Percentiles rank a stretch among this genome's conserved stretches.
Conservation (phyloP, 23 tunicate species). For the Clavelina lepadiformis region DNA sequence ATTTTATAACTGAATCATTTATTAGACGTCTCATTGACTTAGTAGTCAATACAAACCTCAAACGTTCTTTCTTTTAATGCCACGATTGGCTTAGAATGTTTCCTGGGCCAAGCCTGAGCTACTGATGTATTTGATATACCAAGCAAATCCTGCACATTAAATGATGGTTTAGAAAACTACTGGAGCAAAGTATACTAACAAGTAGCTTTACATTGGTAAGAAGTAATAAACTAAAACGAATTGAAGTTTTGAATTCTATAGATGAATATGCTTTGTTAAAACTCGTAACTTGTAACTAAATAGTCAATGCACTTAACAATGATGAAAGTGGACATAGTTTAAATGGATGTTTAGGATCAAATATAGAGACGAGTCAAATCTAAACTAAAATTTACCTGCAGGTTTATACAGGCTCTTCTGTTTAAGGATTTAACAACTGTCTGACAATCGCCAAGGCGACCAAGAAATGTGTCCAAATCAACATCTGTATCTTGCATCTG, state of each 20-base stretch:
- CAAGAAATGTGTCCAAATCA: slow-evolving; percentile 61
- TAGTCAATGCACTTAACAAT: no score
- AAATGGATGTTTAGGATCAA: background rate
- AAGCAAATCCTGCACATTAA: slow-evolving; percentile 11
- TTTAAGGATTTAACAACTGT: slow-evolving; percentile 56
- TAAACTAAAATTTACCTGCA: slow-evolving; percentile 20
- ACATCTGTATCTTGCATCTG: slow-evolving; percentile 39
- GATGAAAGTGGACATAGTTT: slow-evolving; percentile 1
- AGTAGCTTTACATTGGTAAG: no score
- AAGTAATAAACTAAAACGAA: no score
- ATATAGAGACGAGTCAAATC: background rate
- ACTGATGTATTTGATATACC: background rate
- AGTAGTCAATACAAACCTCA: slow-evolving; percentile 56
- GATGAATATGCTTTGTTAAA: no score
- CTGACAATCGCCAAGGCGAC: slow-evolving; percentile 65
- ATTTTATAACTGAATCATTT: no score
- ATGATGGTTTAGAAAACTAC: no score
- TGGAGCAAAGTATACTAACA: no score
- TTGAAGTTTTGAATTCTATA: no score
- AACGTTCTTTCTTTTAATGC: slow-evolving; percentile 32
- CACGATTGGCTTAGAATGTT: slow-evolving; percentile 7
- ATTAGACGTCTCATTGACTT: no score
- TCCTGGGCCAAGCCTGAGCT: slow-evolving; percentile 1
- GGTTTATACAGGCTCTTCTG: slow-evolving; percentile 24
- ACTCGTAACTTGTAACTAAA: no score